Base-by-base conservation (phyloP, 2,797 vertebrate species). In the Todus mexicanus region DNA sequence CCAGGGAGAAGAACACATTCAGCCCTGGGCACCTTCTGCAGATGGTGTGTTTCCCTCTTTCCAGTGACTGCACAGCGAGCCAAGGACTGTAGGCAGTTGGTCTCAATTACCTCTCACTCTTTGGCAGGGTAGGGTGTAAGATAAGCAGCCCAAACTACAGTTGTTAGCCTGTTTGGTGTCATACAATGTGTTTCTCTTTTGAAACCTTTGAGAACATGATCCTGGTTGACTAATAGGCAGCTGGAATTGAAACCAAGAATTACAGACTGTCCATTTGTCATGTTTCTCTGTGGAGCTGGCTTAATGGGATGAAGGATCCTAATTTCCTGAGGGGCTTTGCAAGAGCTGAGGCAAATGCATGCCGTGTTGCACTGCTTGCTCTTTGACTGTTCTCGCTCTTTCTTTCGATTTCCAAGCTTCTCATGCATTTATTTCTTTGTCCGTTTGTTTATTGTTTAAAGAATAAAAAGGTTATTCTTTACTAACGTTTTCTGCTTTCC, bases 281-380 rank as follows among this genome's bases (percentile, higher is more conserved):
- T 35, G 19, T 60, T 83, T 91, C 42, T 51, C 40, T 73, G 33
- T 84, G 71, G 63, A 71, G n/a, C 21, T 89, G 56, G 8, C 29
- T 68, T 68, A 51, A 35, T 47, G 31, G 29, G 59, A 10, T 63
- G 40, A 64, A 74, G 69, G 50, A 51, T 82, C 35, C 57, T 80
- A 3, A 64, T 61, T 74, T 84, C 10, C 69, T 37, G 43, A 73
- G 56, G 48, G 61, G 86, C 90, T 95, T 96, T 94, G 88, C 88
- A 93, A 92, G 86, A 89, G 81, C 93, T 94, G 93, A 92, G 88
- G 60, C 64, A 74, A 94, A 92, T 89, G 89, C 93, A 93, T 94
- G 91, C 54, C 26, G 2, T 82, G 63, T 90, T 91, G 86, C 75
- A n/a, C 90, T 87, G 96, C 92, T 94, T 95, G 77, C 78, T 91